Base-by-base conservation (phyloP, 2,888 invertebrate genomes). In the Hipparchia sbordonii region DNA sequence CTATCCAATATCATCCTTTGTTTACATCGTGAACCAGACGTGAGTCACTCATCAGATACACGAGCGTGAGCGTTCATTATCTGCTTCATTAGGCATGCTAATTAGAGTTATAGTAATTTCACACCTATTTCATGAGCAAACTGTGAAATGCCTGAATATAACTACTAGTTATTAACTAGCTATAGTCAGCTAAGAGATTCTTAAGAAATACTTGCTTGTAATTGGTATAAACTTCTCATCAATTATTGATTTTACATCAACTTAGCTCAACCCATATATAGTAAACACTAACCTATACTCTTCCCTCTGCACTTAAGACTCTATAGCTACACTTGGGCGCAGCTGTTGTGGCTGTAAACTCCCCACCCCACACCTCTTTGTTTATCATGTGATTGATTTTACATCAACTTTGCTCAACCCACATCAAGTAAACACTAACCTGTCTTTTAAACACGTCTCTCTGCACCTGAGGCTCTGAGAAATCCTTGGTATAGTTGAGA, bases 401-500 rank as follows among this genome's bases (percentile, higher is more conserved):
- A 62, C 48, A 62, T 62, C 46, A 62, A 48, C 62, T 62, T n/a
- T 45, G 45, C 45, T 61, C 10, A 13, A n/a, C 8, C 48, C 48
- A 48, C 0, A 48, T 48, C 6, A 8, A 33, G 7, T n/a, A 12
- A 39, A n/a, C 7, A 79, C 84, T 82, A 81, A 97, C 96, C 95
- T 97, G 97, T 89, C 97, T 97, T 84, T 96, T 96, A 87, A 99
- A 98, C 66, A 98, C 98, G 76, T 96, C 95, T 78, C 97, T 94
- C 91, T 99, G 99, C 79, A 97, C 96, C 75, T 96, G 96, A 6
- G 97, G 98, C 83, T 98, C 97, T 8, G 98, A 98, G 92, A 98
- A 98, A 89, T 98, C 98, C 84, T 98, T 96, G 88, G 97, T 98
- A 89, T 97, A 98, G 94, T 99, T 98, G 78, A 99, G 95, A 54